phyloP scores from a whole-genome alignment of 2,888 invertebrate genomes.

The Drosophila monieri region DNA sequence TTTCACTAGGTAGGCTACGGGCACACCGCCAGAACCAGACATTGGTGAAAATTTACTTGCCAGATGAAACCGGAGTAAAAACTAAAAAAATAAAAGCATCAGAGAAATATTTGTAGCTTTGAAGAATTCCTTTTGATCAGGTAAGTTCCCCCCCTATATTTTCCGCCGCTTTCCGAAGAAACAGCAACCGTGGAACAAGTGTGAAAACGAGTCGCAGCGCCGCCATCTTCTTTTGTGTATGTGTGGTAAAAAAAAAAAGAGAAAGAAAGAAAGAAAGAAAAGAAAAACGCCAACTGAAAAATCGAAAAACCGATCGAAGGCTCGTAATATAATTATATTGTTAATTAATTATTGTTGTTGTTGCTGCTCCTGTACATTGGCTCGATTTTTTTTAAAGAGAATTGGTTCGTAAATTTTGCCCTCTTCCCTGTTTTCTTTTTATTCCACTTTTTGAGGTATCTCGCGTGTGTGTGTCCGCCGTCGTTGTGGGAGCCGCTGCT shows the following conservation, averaged over 20 bases:
- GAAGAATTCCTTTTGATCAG: conserved; percentile 37
- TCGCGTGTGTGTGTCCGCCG: conserved; percentile 57
- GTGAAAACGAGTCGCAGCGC: conserved; percentile 53
- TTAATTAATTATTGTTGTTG: conserved; percentile 18
- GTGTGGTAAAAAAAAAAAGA: conserved; percentile 10
- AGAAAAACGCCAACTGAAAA: conserved; percentile 12
- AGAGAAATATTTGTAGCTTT: neutral
- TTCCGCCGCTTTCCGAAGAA: conserved; percentile 32
- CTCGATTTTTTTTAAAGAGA: conserved; percentile 33
- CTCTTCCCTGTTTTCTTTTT: conserved; percentile 55
- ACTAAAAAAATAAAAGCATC: neutral
- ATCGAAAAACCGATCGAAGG: conserved; percentile 13
- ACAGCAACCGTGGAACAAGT: conserved; percentile 40
- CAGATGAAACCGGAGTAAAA: neutral
- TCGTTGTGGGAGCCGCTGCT: conserved; percentile 42
- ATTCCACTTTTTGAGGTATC: conserved; percentile 54
- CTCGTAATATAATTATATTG: conserved; percentile 7
- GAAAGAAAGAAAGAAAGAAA: no score
- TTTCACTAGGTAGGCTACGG: no score
- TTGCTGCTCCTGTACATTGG: conserved; percentile 30
- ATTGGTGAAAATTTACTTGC: neutral
- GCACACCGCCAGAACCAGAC: no score
- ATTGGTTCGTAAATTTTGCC: conserved; percentile 20
- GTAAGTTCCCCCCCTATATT: conserved; percentile 49
- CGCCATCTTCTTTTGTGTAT: conserved; percentile 69